Evolutionary conservation across 2,888 invertebrate genomes (phyloP).

Genomic region (Fissipunctia ypsillon): DNA sequence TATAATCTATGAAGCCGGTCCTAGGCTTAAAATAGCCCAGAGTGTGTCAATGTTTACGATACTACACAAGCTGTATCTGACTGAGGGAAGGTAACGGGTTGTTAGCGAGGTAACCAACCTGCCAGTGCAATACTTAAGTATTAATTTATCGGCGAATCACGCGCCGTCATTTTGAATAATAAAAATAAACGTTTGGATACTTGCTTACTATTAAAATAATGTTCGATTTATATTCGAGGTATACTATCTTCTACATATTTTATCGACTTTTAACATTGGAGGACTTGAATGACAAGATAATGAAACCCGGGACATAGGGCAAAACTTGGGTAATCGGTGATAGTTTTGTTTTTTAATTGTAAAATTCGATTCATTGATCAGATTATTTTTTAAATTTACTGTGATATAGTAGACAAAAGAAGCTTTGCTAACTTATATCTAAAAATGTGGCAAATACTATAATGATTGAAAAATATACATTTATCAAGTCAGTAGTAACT

Average conservation of each 20-base stretch:
- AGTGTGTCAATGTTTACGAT: conserved; percentile 43
- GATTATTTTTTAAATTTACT: no score
- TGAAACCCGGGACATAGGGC: not conserved
- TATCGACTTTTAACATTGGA: not conserved
- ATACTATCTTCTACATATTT: not conserved
- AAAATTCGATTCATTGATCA: no score
- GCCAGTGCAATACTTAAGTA: conserved; percentile 25
- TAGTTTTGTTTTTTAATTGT: no score
- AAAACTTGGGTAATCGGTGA: no score
- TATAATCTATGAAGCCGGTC: not conserved
- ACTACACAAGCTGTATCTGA: conserved; percentile 16
- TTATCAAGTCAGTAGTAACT: no score
- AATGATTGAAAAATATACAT: no score
- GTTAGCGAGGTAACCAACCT: conserved; percentile 45
- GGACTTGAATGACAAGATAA: not conserved
- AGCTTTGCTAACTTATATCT: no score
- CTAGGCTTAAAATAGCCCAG: conserved; percentile 13
- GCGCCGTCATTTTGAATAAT: conserved; percentile 5
- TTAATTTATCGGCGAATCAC: conserved; percentile 24
- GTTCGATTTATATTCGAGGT: conserved; percentile 17
- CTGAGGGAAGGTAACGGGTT: conserved; percentile 12
- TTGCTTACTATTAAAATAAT: not conserved
- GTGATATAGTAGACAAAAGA: no score
- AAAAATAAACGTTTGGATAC: conserved; percentile 4
- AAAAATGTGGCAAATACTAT: no score